Evolutionary conservation across 2,888 invertebrate genomes (phyloP), one percentile per base, ranked within the genome.

Genomic region (Hemicrepidius hirtus): DNA sequence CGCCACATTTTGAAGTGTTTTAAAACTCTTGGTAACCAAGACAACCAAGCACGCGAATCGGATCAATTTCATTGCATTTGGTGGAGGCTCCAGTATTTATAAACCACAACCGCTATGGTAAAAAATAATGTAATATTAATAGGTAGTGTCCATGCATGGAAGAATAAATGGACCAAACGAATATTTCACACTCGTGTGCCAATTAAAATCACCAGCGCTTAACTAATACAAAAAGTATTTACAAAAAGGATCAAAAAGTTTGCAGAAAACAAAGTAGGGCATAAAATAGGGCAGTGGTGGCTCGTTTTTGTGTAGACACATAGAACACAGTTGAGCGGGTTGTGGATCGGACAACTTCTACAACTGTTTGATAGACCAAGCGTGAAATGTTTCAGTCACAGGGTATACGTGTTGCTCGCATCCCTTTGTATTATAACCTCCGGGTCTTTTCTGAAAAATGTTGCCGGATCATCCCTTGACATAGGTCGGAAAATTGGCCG

Each of bases 311-410:
- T 66, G 9, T 44, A 49, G 64, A 64, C 37, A 60, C 20, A 55
- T 13, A 6, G 67, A 35, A 10, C 35, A 59, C 68, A 60, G 68
- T 60, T 59, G 59, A 68, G 44, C 24, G 68, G 20, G 12, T 68
- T 46, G 44, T 32, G 57, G 35, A 46, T 68, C 46, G 57, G 37
- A 68, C 68, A 57, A 49, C 40, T 64, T 50, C 40, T 57, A 32
- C 13, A 49, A 50, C 35, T 44, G 57, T 68, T 68, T 68, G 68
- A 68, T 32, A 46, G 20, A 7, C 32, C 10, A 46, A 32, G 46
- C 57, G 68, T 41, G 55, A 68, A 68, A 46, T 59, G 44, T 59
- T 68, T 59, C 68, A 59, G 59, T 12, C 66, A 20, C 35, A 40
- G 16, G 41, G 20, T 46, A n/a, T n/a, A 55, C 49, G 68, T 68